Evolutionary conservation across 2,113 vertebrate species (phyloP).

Genomic region (Gallinago undulata): DNA sequence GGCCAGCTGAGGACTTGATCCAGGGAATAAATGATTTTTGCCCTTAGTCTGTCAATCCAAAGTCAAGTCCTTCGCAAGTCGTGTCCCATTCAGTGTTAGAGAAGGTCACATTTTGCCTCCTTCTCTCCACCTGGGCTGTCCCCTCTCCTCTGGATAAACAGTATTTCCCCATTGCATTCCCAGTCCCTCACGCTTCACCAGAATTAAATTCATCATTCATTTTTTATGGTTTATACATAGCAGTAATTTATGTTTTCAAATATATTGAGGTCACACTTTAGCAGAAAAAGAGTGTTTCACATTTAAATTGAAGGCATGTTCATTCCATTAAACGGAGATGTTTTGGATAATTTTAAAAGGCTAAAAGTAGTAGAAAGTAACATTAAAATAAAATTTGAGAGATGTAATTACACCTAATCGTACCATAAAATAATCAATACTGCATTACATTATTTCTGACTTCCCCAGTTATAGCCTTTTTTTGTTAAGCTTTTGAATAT

Average conservation of each 20-base stretch:
- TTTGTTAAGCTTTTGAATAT: slow-evolving; percentile 84
- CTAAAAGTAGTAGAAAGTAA: slow-evolving; percentile 86
- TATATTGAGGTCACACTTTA: slow-evolving; percentile 85
- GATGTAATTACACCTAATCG: slow-evolving; percentile 86
- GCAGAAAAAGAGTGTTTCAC: slow-evolving; percentile 83
- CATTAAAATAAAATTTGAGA: slow-evolving; percentile 88
- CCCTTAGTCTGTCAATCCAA: slow-evolving; percentile 4
- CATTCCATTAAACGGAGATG: slow-evolving; percentile 81
- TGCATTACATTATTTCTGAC: slow-evolving; percentile 85
- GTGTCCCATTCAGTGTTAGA: not conserved
- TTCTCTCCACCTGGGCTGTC: slow-evolving; percentile 40
- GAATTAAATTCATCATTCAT: slow-evolving; percentile 87
- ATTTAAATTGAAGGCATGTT: slow-evolving; percentile 84
- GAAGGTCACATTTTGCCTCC: slow-evolving; percentile 50
- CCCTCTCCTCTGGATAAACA: slow-evolving; percentile 70
- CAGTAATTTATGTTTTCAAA: slow-evolving; percentile 85
- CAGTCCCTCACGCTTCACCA: slow-evolving; percentile 77
- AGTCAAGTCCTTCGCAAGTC: slow-evolving; percentile 25
- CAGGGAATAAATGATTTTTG: slow-evolving; percentile 8
- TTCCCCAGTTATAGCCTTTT: slow-evolving; percentile 81
- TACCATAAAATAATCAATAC: slow-evolving; percentile 89
- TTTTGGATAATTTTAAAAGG: slow-evolving; percentile 84
- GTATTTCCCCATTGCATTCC: slow-evolving; percentile 62
- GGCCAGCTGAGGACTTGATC: not conserved
- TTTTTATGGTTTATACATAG: slow-evolving; percentile 86